These are phyloP conservation scores for Myotis yumanensis DNA, from an alignment of 2,113 vertebrate species.

Conservation along the genomic window DNA sequence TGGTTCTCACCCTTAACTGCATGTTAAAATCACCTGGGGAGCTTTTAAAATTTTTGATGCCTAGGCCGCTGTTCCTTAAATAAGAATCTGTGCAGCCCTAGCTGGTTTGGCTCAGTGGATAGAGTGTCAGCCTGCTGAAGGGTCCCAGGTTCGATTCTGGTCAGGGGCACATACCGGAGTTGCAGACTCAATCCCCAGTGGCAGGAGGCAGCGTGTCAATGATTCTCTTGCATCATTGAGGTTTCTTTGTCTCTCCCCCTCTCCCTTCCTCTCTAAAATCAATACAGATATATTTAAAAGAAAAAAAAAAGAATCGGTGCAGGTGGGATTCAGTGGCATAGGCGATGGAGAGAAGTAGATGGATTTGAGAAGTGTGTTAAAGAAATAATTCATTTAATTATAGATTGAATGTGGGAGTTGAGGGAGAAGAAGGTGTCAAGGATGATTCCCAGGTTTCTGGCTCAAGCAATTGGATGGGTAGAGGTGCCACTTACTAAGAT, in stretches of 20 bases:
- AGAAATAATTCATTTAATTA: constrained; percentile 67
- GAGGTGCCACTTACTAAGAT: constrained; percentile 64
- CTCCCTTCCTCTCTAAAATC: no score
- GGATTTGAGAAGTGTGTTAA: constrained; percentile 61
- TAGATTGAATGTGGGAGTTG: constrained; percentile 70
- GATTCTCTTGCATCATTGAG: no score
- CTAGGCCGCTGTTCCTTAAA: not conserved
- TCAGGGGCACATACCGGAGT: no score
- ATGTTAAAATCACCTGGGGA: not conserved
- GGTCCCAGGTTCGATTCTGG: no score
- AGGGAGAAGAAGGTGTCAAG: constrained; percentile 63
- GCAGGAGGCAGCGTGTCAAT: no score
- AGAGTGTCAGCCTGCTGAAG: no score
- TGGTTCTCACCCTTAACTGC: not conserved
- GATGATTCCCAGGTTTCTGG: constrained; percentile 69
- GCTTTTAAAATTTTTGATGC: not conserved
- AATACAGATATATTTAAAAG: not conserved
- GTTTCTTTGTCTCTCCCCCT: no score
- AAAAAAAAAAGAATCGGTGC: not conserved
- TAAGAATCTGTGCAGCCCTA: constrained; percentile 18
- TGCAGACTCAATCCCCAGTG: no score
- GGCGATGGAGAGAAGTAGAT: constrained; percentile 37
- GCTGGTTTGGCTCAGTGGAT: not conserved
- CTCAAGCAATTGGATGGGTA: constrained; percentile 59
- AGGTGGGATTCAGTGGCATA: constrained; percentile 42